Percentiles rank a stretch among this genome's conserved stretches.
Conservation (phyloP, 1,140 invertebrate genomes). For the Drosophila neocordata region DNA sequence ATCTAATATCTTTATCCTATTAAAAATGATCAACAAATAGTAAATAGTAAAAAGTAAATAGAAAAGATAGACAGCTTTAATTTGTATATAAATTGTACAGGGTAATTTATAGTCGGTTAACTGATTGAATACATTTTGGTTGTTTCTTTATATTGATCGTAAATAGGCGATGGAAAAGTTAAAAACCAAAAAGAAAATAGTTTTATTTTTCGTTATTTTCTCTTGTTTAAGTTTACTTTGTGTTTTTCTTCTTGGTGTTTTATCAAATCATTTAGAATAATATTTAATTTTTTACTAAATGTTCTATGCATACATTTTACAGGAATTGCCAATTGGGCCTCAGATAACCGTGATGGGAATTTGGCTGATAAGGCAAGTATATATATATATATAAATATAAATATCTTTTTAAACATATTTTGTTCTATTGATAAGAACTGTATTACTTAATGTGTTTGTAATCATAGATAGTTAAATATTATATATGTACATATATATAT, state of each 20-base stretch:
- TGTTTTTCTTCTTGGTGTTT: not conserved
- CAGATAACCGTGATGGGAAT: conserved; percentile 79
- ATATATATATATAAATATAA: conserved; percentile 6
- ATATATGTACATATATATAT: too few relatives aligned
- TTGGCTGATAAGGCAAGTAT: conserved; percentile 81
- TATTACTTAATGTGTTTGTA: conserved; percentile 6
- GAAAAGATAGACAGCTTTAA: too few relatives aligned
- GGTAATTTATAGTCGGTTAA: not conserved
- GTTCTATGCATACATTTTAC: conserved; percentile 49
- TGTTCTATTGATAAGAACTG: conserved; percentile 6
- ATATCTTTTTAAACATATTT: not conserved
- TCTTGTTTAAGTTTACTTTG: not conserved
- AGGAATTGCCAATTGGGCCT: conserved; percentile 81
- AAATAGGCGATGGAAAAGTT: conserved; percentile 41
- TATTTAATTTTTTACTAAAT: conserved; percentile 8
- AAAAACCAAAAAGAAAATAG: conserved; percentile 25
- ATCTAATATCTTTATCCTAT: too few relatives aligned
- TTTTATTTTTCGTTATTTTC: conserved; percentile 6
- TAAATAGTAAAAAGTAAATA: too few relatives aligned
- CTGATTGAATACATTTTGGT: not conserved
- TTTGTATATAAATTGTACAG: too few relatives aligned
- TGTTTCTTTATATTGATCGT: conserved; percentile 36
- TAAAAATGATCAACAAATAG: too few relatives aligned
- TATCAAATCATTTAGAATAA: not conserved
- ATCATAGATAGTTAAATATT: too few relatives aligned